Base-by-base conservation (phyloP, 1,140 invertebrate genomes). In the Neelides sp. region DNA sequence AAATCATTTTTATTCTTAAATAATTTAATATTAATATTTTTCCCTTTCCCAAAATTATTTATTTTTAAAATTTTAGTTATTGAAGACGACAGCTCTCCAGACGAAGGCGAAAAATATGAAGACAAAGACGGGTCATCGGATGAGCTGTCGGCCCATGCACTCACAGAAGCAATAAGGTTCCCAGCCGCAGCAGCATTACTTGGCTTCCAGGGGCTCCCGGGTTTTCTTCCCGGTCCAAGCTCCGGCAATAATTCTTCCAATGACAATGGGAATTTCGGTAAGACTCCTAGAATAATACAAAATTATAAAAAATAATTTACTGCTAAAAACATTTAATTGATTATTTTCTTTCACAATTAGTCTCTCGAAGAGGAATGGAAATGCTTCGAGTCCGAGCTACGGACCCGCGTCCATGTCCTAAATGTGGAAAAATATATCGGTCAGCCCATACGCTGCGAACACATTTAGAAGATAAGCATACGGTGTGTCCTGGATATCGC, bases 371-470 rank as follows among this genome's bases (percentile, higher is more conserved):
- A 13, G 28, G 42, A 37, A 27, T 46, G 36, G 47, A 50, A 26
- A 27, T 47, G 27, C 36, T 49, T 7, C 73, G 86, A 60, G 85
- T 92, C 13, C 74, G 87, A 56, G 87, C 86, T 0, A 92, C 86
- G 13, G 87, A 92, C 71, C 86, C 86, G 0, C 72, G 87, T 23
- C 87, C 87, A 0, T 92, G 87, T 68, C 86, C 86, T 7, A 88
- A 91, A 65, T 91, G 87, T 66, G 85, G 86, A 2, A 92, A 92
- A 70, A 90, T 90, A 64, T 91, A 92, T 66, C 74, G 86, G 22
- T 88, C 85, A 4, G 87, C 87, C 1, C 87, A 90, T 64, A 91
- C 87, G 1, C 71, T 91, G 50, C 74, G 86, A 39, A 91, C 87
- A 3, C 87, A 91, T 69, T 71, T 91, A 48, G 87, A 91, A 67